phyloP scores from a whole-genome alignment of 2,113 vertebrate genomes.

The Pteropus alecto region DNA sequence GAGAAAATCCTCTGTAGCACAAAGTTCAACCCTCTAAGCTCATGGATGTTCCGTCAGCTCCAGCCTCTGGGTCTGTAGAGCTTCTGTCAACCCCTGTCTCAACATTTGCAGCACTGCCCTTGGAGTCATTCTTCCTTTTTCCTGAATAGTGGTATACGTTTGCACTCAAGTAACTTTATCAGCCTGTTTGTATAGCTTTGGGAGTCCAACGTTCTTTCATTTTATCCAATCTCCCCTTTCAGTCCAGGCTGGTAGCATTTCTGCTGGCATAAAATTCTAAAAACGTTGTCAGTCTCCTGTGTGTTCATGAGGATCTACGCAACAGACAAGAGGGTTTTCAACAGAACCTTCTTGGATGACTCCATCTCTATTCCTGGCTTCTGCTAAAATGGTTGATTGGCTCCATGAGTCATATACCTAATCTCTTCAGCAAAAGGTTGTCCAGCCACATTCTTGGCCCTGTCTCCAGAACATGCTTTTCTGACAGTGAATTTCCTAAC shows the following conservation, averaged over 20 bases:
- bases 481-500: not conserved
- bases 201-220: not conserved
- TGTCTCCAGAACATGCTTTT: not conserved
- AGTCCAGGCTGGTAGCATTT: not conserved
- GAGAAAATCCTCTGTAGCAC: not conserved
- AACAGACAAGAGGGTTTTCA: not conserved
- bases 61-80: not conserved
- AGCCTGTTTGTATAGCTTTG: not conserved
- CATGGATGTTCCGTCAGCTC: fast-evolving
- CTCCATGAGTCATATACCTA: not conserved
- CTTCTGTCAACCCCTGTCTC: not conserved
- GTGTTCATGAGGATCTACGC: not conserved
- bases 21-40: not conserved
- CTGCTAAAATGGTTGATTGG: not conserved
- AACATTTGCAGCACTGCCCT: not conserved
- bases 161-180: not conserved
- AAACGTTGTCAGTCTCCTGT: not conserved
- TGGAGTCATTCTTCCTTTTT: not conserved
- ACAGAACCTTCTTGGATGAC: not conserved
- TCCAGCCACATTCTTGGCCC: not conserved
- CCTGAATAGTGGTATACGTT: not conserved
- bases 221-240: not conserved
- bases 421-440: not conserved
- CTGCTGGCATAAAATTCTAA: not conserved
- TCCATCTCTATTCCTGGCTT: not conserved